Evolutionary conservation across 2,797 vertebrate species (phyloP), one percentile per base, ranked within the genome.

Genomic region (Parauchenoglanis ngamensis): DNA sequence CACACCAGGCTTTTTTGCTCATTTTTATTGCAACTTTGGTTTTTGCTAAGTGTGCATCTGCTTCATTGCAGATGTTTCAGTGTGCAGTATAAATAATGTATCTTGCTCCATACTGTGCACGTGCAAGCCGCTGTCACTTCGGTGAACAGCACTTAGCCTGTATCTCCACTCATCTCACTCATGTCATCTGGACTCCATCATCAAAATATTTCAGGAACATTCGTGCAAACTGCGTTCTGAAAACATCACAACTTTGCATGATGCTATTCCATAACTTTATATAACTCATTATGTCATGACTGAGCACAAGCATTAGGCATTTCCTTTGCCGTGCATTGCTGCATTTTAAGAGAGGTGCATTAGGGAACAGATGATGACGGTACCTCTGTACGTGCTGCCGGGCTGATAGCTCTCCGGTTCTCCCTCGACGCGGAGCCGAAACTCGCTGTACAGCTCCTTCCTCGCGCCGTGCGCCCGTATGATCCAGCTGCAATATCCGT

Each of bases 331-430:
- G 21, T 73, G 21, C 11, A 13, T 4, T 46, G 75, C 49, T 77
- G 25, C 7, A 21, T 11, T 19, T 21, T 76, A 3, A 52, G 73
- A 76, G 46, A 28, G 17, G 46, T 52, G 68, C 61, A 10, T 6
- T 68, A 11, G 7, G n/a, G 65, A 40, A 3, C 35, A 12, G 35
- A 56, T 12, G 44, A 31, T 59, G 73, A 8, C 17, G 96, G 94
- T 93, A 99, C 98, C 98, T 94, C 97, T 96, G 94, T 99, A 99
- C 91, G 97, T 99, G 96, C 95, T 98, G 15, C 97, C 97, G 1
- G 98, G 98, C 91, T 98, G 98, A 88, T 99, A 99, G 94, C 94
- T 96, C 89, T 99, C 97, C 0, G 98, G 98, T 86, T 99, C 98
- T 80, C 98, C 98, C 92, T 99, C 98, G 70, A 99, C 97, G 90